phyloP scores from a whole-genome alignment of 2,113 vertebrate species.

The Proterorhinus semilunaris region DNA sequence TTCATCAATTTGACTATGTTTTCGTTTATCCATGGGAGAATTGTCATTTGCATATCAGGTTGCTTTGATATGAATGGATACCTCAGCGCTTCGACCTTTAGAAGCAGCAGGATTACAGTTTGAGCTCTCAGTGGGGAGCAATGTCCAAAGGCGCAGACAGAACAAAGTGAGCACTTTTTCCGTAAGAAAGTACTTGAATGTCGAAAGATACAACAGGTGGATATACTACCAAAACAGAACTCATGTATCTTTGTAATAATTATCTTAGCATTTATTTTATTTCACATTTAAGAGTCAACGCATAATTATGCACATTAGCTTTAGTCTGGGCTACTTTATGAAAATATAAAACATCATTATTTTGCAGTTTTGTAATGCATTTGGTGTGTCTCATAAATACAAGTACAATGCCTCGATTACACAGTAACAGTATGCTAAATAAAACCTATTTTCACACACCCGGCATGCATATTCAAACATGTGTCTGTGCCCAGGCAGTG shows the following conservation, averaged over 20 bases:
- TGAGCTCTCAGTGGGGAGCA: slow-evolving; percentile 55
- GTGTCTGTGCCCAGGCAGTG: slow-evolving; percentile 67
- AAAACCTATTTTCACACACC: neutral
- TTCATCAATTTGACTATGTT: no score
- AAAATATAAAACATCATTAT: neutral
- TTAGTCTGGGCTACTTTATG: no score
- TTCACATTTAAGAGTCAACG: no score
- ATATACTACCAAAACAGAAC: neutral
- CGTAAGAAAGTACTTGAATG: slow-evolving; percentile 15
- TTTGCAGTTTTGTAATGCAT: neutral
- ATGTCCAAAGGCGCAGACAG: slow-evolving; percentile 40
- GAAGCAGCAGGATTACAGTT: slow-evolving; percentile 53
- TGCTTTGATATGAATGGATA: slow-evolving; percentile 65
- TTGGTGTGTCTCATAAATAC: neutral
- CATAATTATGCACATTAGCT: no score
- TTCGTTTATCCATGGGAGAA: no score
- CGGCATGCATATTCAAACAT: slow-evolving; percentile 13
- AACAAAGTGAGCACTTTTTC: slow-evolving; percentile 38
- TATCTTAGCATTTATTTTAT: no score
- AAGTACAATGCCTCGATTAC: neutral
- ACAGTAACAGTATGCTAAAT: neutral
- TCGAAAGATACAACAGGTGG: neutral
- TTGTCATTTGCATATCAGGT: slow-evolving; percentile 55
- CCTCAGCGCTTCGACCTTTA: slow-evolving; percentile 48
- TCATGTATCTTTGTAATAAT: no score